Evolutionary conservation across 1,140 invertebrate species (phyloP).

Genomic region (Scaptomyza montana): DNA sequence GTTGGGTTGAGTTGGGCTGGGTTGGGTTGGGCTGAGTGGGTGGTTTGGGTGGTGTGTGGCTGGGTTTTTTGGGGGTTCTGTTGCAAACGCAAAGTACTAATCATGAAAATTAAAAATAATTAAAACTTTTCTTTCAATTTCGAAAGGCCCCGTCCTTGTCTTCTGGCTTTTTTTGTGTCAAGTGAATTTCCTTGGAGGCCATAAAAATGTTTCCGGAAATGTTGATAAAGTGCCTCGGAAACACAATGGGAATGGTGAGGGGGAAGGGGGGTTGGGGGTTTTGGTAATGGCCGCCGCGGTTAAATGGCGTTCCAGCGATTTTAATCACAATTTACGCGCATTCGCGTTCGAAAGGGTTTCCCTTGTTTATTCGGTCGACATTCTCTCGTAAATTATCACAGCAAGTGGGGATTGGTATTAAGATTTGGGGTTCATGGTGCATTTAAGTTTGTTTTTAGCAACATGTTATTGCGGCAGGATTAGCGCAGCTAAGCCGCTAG

Average conservation of each 20-base stretch:
- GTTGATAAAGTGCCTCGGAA: conserved; percentile 57
- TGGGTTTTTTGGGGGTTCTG: not conserved
- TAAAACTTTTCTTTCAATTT: conserved; percentile 83
- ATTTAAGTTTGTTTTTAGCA: conserved; percentile 29
- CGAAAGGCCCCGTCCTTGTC: conserved; percentile 6
- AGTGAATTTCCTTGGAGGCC: conserved; percentile 62
- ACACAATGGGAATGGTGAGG: conserved; percentile 2
- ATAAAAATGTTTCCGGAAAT: conserved; percentile 71
- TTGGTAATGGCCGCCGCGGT: conserved; percentile 75
- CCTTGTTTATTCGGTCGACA: conserved; percentile 15
- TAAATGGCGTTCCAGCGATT: conserved; percentile 81
- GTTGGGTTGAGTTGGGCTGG: not conserved
- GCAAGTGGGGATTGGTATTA: not conserved
- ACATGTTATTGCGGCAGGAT: conserved; percentile 58
- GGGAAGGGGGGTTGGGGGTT: not conserved
- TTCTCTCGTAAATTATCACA: conserved; percentile 62
- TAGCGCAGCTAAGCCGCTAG: conserved; percentile 40
- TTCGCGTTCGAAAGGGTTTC: conserved; percentile 53
- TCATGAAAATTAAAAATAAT: conserved; percentile 83
- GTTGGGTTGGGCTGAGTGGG: not conserved
- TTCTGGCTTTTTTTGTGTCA: conserved; percentile 34
- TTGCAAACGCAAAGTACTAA: conserved; percentile 80
- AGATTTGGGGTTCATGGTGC: not conserved
- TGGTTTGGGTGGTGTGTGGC: not conserved
- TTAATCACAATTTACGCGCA: conserved; percentile 80